Evolutionary conservation across 2,797 vertebrate species (phyloP), one percentile per base, ranked within the genome.

Genomic region (Peromyscus nudipes): DNA sequence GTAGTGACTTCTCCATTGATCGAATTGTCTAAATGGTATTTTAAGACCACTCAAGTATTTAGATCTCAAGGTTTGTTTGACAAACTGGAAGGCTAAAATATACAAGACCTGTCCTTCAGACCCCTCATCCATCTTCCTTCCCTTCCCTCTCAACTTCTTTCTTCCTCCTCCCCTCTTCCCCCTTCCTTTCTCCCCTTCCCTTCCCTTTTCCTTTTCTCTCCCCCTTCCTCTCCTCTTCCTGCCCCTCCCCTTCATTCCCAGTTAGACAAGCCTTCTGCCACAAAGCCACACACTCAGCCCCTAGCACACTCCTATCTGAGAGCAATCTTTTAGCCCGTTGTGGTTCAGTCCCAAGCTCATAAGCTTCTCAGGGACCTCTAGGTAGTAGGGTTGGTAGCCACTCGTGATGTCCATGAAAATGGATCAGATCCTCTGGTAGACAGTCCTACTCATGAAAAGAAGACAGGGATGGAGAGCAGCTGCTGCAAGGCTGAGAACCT

Each of bases 401-500:
- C 11, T 82, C 7, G 60, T 89, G 81, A 29, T 9, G 0, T 40
- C 1, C 37, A 37, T 49, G 12, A 62, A 62, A 73, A 83, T 2
- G 21, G 31, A 43, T 14, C 4, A 86, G 46, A 27, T 9, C 57
- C 40, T 40, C 11, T 2, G 25, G 25, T 31, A 1, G 34, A 55
- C 21, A 7, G 10, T 29, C 27, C 46, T 64, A 71, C n/a, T 46
- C 17, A 1, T 14, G 21, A 9, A 31, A 43, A 60, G 34, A 25
- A 49, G 31, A 31, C 16, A 0, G 19, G 17, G 2, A 0, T 0
- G n/a, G 71, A 6, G 21, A 31, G 21, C 37, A 60, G 64, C 25
- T 31, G 43, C 8, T 23, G 27, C 8, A 34, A 34, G 9, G 2
- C 0, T 16, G 11, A 57, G 52, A 1, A 29, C 19, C 17, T 52